These are phyloP conservation scores for Agonopterix subpropinquella DNA, from an alignment of 2,888 invertebrate genomes.

Conservation along the genomic window DNA sequence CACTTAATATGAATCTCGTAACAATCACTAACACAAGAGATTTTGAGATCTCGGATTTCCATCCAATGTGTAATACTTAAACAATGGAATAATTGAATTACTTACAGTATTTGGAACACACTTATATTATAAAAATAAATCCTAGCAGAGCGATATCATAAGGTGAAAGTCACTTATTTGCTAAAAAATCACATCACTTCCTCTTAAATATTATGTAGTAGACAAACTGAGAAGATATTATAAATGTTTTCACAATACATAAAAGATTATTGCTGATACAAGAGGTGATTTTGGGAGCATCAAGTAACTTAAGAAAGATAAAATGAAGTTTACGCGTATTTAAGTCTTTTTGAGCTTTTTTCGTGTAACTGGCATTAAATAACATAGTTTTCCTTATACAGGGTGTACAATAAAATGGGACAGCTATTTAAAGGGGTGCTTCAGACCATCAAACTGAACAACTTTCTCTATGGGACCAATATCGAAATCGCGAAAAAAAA, in stretches of 20 bases:
- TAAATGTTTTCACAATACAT: not conserved
- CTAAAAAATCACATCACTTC: constrained; percentile 20
- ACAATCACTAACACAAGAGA: constrained; percentile 11
- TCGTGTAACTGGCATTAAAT: too few species aligned
- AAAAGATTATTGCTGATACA: not conserved
- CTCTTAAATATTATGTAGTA: constrained; percentile 6
- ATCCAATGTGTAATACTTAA: too few species aligned
- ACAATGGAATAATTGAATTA: constrained; percentile 3
- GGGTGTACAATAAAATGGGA: too few species aligned
- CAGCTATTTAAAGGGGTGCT: too few species aligned
- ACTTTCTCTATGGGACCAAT: too few species aligned
- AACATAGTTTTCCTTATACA: too few species aligned
- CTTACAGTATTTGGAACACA: not conserved
- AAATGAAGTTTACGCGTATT: too few species aligned
- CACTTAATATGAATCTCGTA: too few species aligned
- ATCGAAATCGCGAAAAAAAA: too few species aligned
- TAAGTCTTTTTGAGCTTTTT: too few species aligned
- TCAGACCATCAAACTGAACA: too few species aligned
- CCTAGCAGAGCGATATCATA: not conserved
- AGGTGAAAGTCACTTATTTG: constrained; percentile 5
- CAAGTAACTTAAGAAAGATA: too few species aligned
- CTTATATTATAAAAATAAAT: not conserved
- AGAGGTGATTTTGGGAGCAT: not conserved
- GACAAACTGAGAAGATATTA: not conserved
- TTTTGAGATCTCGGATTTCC: constrained; percentile 2